Evolutionary conservation across 2,797 vertebrate genomes (phyloP).

Genomic region (Geotrypetes seraphini): DNA sequence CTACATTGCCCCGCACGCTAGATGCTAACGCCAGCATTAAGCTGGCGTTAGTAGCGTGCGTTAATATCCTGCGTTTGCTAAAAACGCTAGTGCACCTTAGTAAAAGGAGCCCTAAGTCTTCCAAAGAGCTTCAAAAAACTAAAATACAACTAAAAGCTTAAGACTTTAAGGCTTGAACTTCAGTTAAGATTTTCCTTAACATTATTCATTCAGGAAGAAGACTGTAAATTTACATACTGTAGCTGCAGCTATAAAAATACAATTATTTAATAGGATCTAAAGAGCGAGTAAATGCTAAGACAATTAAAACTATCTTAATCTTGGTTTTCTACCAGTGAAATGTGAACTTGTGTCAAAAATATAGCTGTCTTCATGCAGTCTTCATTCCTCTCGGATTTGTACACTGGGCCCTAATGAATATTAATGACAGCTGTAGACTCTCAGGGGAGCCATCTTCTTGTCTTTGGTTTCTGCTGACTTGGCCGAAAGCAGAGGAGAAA

Average conservation of each 20-base stretch:
- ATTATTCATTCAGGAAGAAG: conserved; percentile 11
- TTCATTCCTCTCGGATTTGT: conserved; percentile 22
- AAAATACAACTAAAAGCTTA: background rate
- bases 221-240: background rate
- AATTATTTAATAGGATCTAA: conserved; percentile 1
- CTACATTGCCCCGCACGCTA: no score
- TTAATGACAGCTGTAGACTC: conserved; percentile 31
- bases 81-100: no score
- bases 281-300: conserved; percentile 10
- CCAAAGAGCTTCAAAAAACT: conserved; percentile 16
- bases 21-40: no score
- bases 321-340: conserved; percentile 6
- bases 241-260: conserved; percentile 5
- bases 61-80: no score
- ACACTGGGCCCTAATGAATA: conserved; percentile 40
- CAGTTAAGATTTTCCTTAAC: conserved; percentile 14
- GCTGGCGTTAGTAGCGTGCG: no score
- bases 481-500: conserved; percentile 38
- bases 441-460: conserved; percentile 22
- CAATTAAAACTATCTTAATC: conserved; percentile 1
- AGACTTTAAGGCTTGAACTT: background rate
- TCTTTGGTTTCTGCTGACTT: conserved; percentile 58
- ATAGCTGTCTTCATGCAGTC: conserved; percentile 26
- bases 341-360: conserved; percentile 13
- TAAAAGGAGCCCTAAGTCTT: no score